Percentiles rank a stretch among this genome's conserved stretches.
Evolutionary conservation across 2,113 vertebrate genomes (phyloP).

Genomic region (Apteryx owenii): DNA sequence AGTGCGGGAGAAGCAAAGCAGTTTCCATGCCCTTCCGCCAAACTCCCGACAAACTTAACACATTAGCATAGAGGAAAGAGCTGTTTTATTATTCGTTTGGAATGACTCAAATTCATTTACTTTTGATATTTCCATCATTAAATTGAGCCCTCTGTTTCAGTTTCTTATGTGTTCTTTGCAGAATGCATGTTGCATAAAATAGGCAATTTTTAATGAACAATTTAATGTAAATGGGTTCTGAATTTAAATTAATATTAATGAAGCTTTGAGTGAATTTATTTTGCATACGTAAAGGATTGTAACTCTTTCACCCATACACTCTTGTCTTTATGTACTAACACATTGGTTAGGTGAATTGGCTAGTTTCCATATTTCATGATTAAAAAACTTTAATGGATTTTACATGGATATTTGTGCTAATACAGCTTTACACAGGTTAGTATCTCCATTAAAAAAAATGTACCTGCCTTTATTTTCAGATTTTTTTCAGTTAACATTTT

Average conservation of each 20-base stretch:
- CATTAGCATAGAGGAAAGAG: neutral
- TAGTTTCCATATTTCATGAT: slow-evolving; percentile 67
- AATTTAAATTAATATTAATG: slow-evolving; percentile 92
- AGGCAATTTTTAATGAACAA: slow-evolving; percentile 88
- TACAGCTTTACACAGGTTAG: slow-evolving; percentile 7
- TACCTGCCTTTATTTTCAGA: neutral
- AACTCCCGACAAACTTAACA: slow-evolving; percentile 18
- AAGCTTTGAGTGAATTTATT: slow-evolving; percentile 88
- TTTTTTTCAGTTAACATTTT: slow-evolving; percentile 18
- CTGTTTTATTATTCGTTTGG: slow-evolving; percentile 42
- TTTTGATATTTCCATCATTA: slow-evolving; percentile 78
- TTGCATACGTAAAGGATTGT: slow-evolving; percentile 87
- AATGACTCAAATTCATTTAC: slow-evolving; percentile 73
- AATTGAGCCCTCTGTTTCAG: slow-evolving; percentile 73
- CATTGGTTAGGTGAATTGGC: slow-evolving; percentile 71
- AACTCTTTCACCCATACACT: slow-evolving; percentile 79
- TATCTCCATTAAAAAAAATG: slow-evolving; percentile 1
- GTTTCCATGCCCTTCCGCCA: neutral
- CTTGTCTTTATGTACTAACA: slow-evolving; percentile 78
- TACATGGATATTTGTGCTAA: slow-evolving; percentile 27
- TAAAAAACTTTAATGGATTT: slow-evolving; percentile 67
- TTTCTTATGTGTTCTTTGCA: slow-evolving; percentile 81
- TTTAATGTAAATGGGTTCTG: slow-evolving; percentile 88
- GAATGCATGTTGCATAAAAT: slow-evolving; percentile 87
- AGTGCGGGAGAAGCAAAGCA: neutral